A percentile compares a stretch with the other conserved stretches of the same genome.
Evolutionary conservation across 2,113 vertebrate genomes (phyloP).

Genomic region (Psephotus haematonotus): DNA sequence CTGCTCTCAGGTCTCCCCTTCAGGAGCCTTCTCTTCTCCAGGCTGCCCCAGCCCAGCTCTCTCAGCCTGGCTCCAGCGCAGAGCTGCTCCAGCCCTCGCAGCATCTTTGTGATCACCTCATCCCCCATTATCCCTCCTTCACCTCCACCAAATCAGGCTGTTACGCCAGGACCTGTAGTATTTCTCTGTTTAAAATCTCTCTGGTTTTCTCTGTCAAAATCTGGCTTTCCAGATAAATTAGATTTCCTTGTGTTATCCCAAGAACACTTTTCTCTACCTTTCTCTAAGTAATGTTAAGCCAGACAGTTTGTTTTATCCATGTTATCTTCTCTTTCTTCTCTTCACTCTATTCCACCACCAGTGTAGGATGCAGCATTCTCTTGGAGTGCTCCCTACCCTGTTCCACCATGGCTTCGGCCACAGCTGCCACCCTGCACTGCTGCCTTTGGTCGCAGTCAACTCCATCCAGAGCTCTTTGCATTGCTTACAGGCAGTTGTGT

Average conservation of each 20-base stretch:
- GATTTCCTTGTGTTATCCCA: background rate
- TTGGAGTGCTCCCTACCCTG: too few relatives aligned
- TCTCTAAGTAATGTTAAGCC: background rate
- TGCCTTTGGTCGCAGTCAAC: rapidly evolving
- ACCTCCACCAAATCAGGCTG: rapidly evolving
- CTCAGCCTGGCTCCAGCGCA: background rate
- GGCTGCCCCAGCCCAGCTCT: background rate
- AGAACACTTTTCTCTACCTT: background rate
- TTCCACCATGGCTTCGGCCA: background rate
- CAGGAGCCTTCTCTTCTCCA: too few relatives aligned
- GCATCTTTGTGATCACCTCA: background rate
- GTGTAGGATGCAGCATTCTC: rapidly evolving
- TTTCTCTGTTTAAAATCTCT: background rate
- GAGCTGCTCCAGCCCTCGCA: background rate
- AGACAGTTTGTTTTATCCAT: background rate
- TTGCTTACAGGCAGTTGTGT: too few relatives aligned
- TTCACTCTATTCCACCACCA: rapidly evolving
- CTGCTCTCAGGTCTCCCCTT: too few relatives aligned
- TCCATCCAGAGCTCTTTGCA: background rate
- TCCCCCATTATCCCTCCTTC: background rate
- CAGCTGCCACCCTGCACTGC: background rate
- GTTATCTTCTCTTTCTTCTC: background rate
- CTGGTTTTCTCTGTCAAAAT: background rate
- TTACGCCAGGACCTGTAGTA: background rate
- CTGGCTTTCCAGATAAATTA: background rate